Evolutionary conservation across 1,140 invertebrate species (phyloP), one percentile per base, ranked within the genome.

Genomic region (Sinonovacula constricta): DNA sequence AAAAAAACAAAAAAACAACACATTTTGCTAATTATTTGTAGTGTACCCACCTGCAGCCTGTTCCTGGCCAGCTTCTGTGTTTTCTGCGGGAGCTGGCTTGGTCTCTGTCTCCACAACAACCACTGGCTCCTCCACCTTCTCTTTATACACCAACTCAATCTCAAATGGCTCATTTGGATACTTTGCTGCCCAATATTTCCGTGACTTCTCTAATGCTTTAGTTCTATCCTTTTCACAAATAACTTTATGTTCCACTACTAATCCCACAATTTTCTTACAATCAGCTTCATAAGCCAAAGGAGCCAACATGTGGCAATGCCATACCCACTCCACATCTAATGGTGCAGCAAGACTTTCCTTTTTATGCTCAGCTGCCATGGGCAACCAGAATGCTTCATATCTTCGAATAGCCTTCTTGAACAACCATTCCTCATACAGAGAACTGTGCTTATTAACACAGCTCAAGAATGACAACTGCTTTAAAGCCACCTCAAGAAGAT

Each of bases 251-350:
- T 92, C 88, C 4, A 92, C 83, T 7, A 91, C 80, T 31, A 81
- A 81, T 18, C 90, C 89, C 56, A 89, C 88, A 34, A 92, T 65
- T 10, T 67, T 53, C 59, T 85, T 79, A 79, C 92, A 92, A 77
- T 92, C 92, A 69, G 86, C 86, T 71, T 85, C 87, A 79, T 93
- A 93, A 30, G 82, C 68, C 7, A 84, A 63, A 33, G 92, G 92
- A n/a, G 88, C 86, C 12, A 93, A 80, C 86, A 93, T 85, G 59
- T 92, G 92, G 59, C 89, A 90, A 76, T 92, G 91, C 92, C 92
- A 92, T 5, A 92, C 83, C 92, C 92, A 93, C 67, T 92, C 91
- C 22, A 93, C 88, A 81, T 92, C 92, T 24, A 92, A 66, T 28
- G 92, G 92, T 2, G 92, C 91, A 66, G 88, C 87, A 31, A 88